Evolutionary conservation across 2,113 vertebrate species (phyloP).

Genomic region (Acrocephalus arundinaceus): DNA sequence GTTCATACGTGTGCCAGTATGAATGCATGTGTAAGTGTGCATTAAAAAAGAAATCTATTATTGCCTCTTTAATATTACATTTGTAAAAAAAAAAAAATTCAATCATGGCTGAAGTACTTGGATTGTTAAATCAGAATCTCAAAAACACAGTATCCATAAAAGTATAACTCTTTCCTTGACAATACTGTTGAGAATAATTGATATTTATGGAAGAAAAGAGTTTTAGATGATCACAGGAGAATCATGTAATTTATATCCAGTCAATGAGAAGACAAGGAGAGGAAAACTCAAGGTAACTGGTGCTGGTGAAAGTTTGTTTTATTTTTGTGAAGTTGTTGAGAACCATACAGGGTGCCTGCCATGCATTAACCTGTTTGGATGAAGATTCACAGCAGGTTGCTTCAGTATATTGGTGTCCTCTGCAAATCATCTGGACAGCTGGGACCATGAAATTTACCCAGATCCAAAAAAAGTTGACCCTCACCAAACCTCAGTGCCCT

Average conservation of each 20-base stretch:
- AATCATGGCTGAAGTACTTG: not conserved
- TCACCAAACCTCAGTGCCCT: slow-evolving; percentile 72
- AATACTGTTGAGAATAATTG: not conserved
- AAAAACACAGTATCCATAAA: not conserved
- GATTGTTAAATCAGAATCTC: not conserved
- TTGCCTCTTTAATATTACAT: not conserved
- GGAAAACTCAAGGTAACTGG: not conserved
- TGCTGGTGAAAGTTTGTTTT: slow-evolving; percentile 44
- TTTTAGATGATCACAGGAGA: not conserved
- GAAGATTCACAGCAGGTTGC: slow-evolving; percentile 88
- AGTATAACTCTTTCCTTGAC: not conserved
- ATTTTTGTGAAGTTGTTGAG: slow-evolving; percentile 56
- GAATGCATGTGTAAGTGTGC: accelerated
- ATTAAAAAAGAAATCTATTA: not conserved
- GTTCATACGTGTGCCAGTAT: not conserved
- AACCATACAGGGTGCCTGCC: slow-evolving; percentile 76
- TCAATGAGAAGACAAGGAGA: slow-evolving; percentile 40
- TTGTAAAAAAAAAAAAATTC: not conserved
- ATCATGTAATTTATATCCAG: slow-evolving; percentile 21
- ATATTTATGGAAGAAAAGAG: not conserved
- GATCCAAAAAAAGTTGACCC: slow-evolving; percentile 83
- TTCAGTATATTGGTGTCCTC: slow-evolving; percentile 73
- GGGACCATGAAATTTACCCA: slow-evolving; percentile 93
- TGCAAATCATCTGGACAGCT: slow-evolving; percentile 92
- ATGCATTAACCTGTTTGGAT: slow-evolving; percentile 81